These are phyloP conservation scores for Drosophila quadrilineata DNA, from an alignment of 1,140 invertebrate species.

Conservation along the genomic window DNA sequence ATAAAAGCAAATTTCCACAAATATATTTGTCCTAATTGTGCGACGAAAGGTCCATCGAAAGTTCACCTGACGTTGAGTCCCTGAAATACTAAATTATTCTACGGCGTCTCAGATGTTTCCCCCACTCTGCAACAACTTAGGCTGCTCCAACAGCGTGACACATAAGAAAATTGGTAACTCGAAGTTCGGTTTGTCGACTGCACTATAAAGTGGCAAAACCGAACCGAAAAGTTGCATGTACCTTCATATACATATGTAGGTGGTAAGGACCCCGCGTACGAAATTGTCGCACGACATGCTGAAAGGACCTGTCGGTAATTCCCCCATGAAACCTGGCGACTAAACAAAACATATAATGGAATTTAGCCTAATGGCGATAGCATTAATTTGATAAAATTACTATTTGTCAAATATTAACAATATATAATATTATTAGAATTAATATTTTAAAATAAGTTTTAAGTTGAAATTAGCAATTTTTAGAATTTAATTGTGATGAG, in stretches of 20 bases:
- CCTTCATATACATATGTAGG: too few relatives aligned
- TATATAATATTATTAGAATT: too few relatives aligned
- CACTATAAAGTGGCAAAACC: conserved; percentile 31
- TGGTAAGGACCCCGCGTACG: conserved; percentile 44
- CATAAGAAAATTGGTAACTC: conserved; percentile 50
- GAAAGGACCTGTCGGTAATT: conserved; percentile 31
- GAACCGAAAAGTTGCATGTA: conserved; percentile 48
- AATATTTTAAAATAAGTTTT: too few relatives aligned
- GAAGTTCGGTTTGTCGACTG: conserved; percentile 27
- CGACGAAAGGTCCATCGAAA: conserved; percentile 18
- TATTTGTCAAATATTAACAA: too few relatives aligned
- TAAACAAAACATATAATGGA: too few relatives aligned
- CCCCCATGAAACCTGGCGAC: conserved; percentile 16
- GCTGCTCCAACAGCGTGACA: conserved; percentile 59
- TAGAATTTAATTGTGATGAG: too few relatives aligned
- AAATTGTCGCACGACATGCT: conserved; percentile 8
- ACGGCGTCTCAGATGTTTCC: conserved; percentile 7
- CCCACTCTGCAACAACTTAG: too few relatives aligned
- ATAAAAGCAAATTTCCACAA: conserved; percentile 74
- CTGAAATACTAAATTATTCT: conserved; percentile 7
- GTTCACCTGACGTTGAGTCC: background rate
- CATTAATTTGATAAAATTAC: too few relatives aligned
- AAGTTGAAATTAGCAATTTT: too few relatives aligned
- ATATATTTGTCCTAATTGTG: conserved; percentile 70
- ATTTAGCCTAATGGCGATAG: too few relatives aligned